Evolutionary conservation across 2,113 vertebrate genomes (phyloP), one percentile per base, ranked within the genome.

Genomic region (Paralichthys olivaceus): DNA sequence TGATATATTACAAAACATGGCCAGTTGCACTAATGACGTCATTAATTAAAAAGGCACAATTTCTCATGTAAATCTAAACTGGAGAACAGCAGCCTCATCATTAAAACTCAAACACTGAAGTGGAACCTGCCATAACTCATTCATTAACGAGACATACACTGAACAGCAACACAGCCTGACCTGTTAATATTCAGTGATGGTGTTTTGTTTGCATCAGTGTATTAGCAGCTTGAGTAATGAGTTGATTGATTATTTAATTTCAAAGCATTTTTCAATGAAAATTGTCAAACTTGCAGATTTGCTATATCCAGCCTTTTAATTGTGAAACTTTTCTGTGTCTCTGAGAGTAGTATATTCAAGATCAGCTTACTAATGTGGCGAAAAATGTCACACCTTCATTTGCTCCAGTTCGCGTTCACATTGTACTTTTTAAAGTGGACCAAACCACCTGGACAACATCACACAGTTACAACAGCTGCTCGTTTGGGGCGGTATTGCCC

Each of bases 11-110:
- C 11, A 20, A 40, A 69, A 69, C 53, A 56, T 13, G 40, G 26
- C 13, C 14, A 28, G 67, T 53, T 67, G 5, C 45, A 45, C 58
- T 64, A 81, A 76, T 63, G 15, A 73, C 73, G 25, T 32, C 5
- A 57, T 76, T 81, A 43, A 79, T 80, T 79, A 54, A 78, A 47
- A 81, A 77, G 19, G 26, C 60, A 58, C 40, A 22, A 59, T 65
- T 76, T 66, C 22, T 69, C 40, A 69, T 56, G 45, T 4, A 19
- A 75, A 68, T 67, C 34, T 63, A 72, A 87, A 79, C 49, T 23
- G 60, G 32, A 70, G 26, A 60, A 45, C 29, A 59, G 54, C 37
- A 55, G 73, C 8, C 43, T 34, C 49, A 77, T 73, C 60, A 71
- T 75, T 82, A 68, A 67, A 71, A 65, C 71, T 58, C 34, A 61